Conservation (phyloP, 2,113 vertebrate species). For the Recurvirostra avosetta region DNA sequence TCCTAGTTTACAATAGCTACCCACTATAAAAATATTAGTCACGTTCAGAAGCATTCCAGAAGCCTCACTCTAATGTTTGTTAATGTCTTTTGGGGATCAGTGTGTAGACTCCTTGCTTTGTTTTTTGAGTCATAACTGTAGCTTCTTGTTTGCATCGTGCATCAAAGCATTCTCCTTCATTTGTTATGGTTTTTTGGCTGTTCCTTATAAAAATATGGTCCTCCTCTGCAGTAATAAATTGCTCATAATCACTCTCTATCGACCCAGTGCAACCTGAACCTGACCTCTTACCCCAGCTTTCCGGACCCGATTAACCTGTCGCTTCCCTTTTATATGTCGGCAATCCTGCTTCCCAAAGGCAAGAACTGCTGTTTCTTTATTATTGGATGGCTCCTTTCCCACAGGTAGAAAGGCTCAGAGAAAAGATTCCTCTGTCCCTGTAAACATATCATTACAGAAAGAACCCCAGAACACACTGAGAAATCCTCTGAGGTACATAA, state of each 20-base stretch:
- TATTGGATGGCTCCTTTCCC: neutral
- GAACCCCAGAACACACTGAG: neutral
- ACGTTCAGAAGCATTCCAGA: neutral
- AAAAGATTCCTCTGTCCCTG: neutral
- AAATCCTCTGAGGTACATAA: neutral
- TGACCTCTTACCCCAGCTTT: neutral
- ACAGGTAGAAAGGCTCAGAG: neutral
- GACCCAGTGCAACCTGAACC: neutral
- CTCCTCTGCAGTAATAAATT: neutral
- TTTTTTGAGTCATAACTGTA: neutral
- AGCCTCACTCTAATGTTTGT: neutral
- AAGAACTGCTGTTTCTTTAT: neutral
- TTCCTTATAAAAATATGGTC: neutral
- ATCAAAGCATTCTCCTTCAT: neutral
- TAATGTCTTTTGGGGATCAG: neutral
- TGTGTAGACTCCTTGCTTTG: neutral
- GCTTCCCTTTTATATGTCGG: neutral
- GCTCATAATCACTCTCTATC: neutral
- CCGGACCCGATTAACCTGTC: neutral
- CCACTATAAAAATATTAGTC: neutral
- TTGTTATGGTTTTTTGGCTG: neutral
- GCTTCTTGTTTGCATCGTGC: neutral
- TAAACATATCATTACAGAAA: neutral
- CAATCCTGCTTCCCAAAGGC: neutral
- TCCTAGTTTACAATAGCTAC: neutral